Percentiles rank a stretch among this genome's conserved stretches.
phyloP scores from a whole-genome alignment of 1,140 invertebrate species.

The Drosophila chauvacae region DNA sequence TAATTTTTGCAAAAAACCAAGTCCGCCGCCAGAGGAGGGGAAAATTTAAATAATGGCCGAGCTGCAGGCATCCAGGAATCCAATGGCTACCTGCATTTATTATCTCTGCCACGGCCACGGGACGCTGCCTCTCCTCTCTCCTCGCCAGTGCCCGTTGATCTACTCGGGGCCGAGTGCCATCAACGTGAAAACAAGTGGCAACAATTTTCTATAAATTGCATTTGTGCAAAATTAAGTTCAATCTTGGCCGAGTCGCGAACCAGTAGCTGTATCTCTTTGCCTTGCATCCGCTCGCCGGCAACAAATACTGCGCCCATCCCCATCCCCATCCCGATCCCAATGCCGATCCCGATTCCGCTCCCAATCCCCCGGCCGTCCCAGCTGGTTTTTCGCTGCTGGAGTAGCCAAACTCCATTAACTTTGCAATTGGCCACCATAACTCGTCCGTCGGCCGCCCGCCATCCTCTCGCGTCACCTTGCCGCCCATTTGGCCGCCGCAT shows the following conservation, averaged over 20 bases:
- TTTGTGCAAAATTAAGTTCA: conserved; percentile 83
- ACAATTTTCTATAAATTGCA: conserved; percentile 83
- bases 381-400: conserved; percentile 65
- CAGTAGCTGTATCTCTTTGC: conserved; percentile 56
- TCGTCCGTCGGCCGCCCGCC: conserved; percentile 56
- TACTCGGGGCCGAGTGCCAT: conserved; percentile 60
- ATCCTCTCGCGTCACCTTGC: conserved; percentile 43
- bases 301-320: conserved; percentile 8
- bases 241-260: conserved; percentile 70
- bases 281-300: conserved; percentile 50
- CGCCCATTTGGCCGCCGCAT: conserved; percentile 49
- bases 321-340: not conserved
- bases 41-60: conserved; percentile 78
- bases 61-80: conserved; percentile 66
- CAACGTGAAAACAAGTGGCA: conserved; percentile 83
- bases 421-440: conserved; percentile 83
- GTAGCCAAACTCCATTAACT: conserved; percentile 83
- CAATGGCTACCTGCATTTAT: conserved; percentile 77
- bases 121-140: not conserved
- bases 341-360: not conserved
- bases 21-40: not conserved
- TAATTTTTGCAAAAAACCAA: conserved; percentile 64
- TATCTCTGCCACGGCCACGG: conserved; percentile 37
- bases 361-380: conserved; percentile 11
- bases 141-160: conserved; percentile 4